Evolutionary conservation across 2,797 vertebrate species (phyloP).

Genomic region (Erethizon dorsatum): DNA sequence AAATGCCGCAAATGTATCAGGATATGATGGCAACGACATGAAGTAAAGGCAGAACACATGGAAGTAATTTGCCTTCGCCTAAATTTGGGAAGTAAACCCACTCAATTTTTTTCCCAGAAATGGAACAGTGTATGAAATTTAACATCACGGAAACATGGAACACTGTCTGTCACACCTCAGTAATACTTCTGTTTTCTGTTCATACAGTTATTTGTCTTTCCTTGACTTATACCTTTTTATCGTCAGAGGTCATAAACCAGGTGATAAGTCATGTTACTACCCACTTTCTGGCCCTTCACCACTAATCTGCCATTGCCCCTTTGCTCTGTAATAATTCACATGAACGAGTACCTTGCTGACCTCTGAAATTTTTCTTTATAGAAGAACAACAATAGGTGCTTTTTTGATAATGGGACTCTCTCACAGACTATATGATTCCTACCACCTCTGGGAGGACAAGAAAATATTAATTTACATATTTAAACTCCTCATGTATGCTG

Average conservation of each 20-base stretch:
- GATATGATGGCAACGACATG: neutral
- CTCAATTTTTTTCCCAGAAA: neutral
- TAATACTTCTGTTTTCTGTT: neutral
- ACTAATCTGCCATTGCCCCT: neutral
- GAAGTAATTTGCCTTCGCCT: neutral
- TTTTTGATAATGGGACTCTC: neutral
- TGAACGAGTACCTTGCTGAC: neutral
- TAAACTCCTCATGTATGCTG: neutral
- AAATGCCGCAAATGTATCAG: neutral
- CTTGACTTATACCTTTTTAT: neutral
- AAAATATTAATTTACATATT: conserved; percentile 5
- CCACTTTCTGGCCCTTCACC: neutral
- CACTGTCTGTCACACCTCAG: neutral
- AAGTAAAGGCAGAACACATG: neutral
- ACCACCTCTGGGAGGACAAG: neutral
- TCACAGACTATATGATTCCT: neutral
- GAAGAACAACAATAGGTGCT: neutral
- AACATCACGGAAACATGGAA: neutral
- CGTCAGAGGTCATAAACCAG: neutral
- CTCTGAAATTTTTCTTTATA: conserved; percentile 7
- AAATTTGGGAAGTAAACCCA: neutral
- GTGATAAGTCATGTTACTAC: neutral
- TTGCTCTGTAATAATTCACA: neutral
- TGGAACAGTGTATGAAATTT: neutral
- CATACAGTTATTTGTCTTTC: neutral